Conservation (phyloP, 2,113 vertebrate species). For the Tinamus guttatus region DNA sequence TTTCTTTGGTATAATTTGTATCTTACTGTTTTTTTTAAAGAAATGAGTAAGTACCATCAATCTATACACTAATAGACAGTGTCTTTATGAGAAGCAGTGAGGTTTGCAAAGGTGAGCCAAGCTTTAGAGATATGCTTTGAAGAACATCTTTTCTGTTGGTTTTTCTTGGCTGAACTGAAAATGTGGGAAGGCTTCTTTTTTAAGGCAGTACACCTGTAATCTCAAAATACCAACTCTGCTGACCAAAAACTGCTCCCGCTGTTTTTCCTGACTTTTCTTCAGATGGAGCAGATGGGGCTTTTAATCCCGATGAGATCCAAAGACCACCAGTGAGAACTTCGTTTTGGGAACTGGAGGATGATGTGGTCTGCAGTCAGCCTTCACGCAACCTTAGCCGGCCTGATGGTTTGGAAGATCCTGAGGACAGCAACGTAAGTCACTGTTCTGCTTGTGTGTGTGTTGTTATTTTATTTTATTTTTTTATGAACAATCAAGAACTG, state of each 20-base stretch:
- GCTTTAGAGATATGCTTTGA: background rate
- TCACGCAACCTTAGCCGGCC: constrained; percentile 93
- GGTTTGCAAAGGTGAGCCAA: background rate
- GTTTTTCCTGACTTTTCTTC: constrained; percentile 43
- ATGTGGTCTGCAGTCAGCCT: constrained; percentile 96
- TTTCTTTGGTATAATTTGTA: background rate
- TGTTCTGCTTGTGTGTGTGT: background rate
- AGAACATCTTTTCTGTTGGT: background rate
- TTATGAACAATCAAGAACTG: background rate
- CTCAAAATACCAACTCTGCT: background rate
- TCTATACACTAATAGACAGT: background rate
- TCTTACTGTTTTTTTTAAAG: background rate
- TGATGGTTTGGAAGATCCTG: constrained; percentile 92
- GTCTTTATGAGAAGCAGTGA: background rate
- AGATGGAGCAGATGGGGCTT: constrained; percentile 92
- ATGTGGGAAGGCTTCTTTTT: background rate
- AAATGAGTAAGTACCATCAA: background rate
- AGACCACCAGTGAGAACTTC: constrained; percentile 87
- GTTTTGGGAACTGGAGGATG: constrained; percentile 89
- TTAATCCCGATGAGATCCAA: constrained; percentile 92
- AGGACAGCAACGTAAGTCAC: constrained; percentile 81
- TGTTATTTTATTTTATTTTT: background rate
- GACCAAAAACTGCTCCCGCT: background rate
- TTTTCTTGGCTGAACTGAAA: background rate
- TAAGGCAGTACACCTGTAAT: background rate